Evolutionary conservation across 2,888 invertebrate species (phyloP).

Genomic region (Suillia variegata): DNA sequence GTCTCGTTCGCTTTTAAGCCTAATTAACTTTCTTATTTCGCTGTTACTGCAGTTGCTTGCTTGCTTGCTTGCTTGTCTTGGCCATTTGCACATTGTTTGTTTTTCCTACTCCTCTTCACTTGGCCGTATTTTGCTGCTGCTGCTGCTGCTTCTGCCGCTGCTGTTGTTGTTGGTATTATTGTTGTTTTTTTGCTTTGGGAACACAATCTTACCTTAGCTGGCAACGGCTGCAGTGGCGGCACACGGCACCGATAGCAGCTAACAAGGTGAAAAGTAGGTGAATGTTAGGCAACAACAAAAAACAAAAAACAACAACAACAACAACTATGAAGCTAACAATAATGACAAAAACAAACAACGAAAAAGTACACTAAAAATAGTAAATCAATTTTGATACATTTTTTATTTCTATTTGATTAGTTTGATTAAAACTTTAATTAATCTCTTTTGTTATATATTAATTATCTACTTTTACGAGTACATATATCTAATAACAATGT

Average conservation of each 20-base stretch:
- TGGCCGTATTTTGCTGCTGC: slow-evolving; percentile 24
- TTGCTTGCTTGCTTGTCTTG: neutral
- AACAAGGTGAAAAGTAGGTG: slow-evolving; percentile 18
- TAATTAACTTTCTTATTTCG: slow-evolving; percentile 54
- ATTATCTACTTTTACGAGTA: too few species aligned
- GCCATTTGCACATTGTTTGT: neutral
- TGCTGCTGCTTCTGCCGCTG: slow-evolving; percentile 25
- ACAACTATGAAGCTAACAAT: slow-evolving; percentile 1
- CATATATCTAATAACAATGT: too few species aligned
- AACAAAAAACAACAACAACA: slow-evolving; percentile 33
- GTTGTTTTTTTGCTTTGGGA: slow-evolving; percentile 19
- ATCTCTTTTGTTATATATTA: too few species aligned
- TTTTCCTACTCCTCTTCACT: neutral
- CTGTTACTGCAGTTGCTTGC: neutral
- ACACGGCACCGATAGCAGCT: neutral
- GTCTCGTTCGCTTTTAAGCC: slow-evolving; percentile 46
- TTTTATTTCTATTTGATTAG: too few species aligned
- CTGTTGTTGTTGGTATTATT: slow-evolving; percentile 23
- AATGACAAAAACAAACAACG: slow-evolving; percentile 17
- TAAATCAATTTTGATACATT: too few species aligned
- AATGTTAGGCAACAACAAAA: slow-evolving; percentile 24
- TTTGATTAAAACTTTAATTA: too few species aligned
- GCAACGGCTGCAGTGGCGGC: neutral
- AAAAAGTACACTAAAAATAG: neutral
- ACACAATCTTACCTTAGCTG: neutral